These are phyloP conservation scores for Setophaga coronata DNA, from an alignment of 2,113 vertebrate genomes.

Conservation along the genomic window DNA sequence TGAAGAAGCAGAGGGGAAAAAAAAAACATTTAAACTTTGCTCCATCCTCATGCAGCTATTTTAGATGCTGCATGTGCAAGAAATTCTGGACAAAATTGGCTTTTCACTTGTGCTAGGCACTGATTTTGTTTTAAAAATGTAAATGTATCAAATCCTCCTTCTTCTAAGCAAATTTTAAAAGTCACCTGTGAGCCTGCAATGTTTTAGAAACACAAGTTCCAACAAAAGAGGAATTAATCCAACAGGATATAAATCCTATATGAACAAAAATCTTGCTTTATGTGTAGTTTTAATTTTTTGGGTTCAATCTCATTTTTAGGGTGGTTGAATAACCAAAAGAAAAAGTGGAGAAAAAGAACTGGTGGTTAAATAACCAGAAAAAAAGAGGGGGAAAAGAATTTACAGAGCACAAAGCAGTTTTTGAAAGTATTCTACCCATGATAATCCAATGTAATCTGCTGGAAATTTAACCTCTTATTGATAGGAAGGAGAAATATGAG, in stretches of 20 bases:
- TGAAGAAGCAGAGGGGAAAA: not conserved
- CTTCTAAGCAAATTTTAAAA: not conserved
- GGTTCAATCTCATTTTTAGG: not conserved
- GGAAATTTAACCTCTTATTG: conserved; percentile 21
- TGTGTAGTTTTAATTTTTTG: not conserved
- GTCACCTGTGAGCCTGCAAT: not conserved
- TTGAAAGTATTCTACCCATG: not conserved
- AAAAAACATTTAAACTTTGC: not conserved
- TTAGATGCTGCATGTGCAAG: not conserved
- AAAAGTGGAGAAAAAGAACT: not conserved
- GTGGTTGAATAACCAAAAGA: not conserved
- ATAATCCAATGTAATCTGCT: not conserved
- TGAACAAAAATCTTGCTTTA: not conserved
- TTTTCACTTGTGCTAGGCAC: not conserved
- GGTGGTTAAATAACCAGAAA: not conserved
- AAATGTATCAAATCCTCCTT: not conserved
- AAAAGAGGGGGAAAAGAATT: not conserved
- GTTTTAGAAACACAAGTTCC: not conserved
- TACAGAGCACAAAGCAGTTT: not conserved
- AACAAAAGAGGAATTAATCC: not conserved
- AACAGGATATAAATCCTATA: not conserved
- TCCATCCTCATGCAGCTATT: not conserved
- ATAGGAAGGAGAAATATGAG: not conserved
- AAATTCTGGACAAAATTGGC: not conserved
- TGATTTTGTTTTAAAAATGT: not conserved